phyloP scores from a whole-genome alignment of 2,113 vertebrate species.

The Podocnemis expansa region DNA sequence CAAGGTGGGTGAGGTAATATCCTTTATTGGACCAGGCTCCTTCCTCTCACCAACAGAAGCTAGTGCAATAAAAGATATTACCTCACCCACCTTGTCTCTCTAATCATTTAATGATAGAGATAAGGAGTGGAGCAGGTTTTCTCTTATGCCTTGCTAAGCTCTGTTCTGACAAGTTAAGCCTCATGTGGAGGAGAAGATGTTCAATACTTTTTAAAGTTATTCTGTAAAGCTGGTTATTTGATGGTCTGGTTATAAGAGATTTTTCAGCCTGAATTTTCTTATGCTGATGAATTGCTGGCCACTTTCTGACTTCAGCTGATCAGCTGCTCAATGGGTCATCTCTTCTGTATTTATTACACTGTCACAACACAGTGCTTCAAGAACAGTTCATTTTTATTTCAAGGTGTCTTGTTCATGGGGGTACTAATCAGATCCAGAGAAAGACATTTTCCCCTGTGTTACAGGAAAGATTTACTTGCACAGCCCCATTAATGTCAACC shows the following conservation, averaged over 20 bases:
- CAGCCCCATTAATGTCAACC: neutral
- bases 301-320: neutral
- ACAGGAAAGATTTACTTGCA: neutral
- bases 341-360: neutral
- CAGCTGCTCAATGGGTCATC: neutral
- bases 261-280: neutral
- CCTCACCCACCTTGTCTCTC: neutral
- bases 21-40: neutral
- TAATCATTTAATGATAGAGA: neutral
- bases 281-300: neutral
- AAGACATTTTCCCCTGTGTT: neutral
- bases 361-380: neutral
- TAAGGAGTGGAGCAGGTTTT: neutral
- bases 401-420: neutral
- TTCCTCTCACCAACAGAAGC: neutral
- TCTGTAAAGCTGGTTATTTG: neutral
- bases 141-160: neutral
- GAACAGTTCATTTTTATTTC: neutral
- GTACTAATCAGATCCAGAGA: neutral
- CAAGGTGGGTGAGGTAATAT: neutral
- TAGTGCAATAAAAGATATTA: neutral
- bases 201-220: neutral
- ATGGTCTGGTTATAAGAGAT: neutral
- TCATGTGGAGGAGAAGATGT: neutral
- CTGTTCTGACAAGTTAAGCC: neutral